These are phyloP conservation scores for Heliconius congener DNA, from an alignment of 1,140 invertebrate genomes.

Conservation along the genomic window DNA sequence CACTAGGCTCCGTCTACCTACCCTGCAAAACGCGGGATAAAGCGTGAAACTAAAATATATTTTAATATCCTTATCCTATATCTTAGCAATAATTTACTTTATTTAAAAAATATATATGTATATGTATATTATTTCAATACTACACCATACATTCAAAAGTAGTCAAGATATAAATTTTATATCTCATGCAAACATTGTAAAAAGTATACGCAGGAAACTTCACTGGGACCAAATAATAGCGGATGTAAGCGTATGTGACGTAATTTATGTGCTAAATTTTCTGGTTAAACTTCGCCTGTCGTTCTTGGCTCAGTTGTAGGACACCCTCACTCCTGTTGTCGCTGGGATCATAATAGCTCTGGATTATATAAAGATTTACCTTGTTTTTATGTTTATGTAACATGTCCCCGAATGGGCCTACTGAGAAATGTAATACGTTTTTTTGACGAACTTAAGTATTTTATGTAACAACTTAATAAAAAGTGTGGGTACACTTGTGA, in stretches of 20 bases:
- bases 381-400: conserved; percentile 17
- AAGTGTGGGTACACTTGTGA: neutral
- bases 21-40: too few relatives aligned
- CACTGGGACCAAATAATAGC: conserved; percentile 70
- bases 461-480: neutral
- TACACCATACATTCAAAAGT: neutral
- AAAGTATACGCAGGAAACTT: conserved; percentile 63
- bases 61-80: too few relatives aligned
- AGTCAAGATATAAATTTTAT: conserved; percentile 56
- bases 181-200: conserved; percentile 61
- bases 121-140: neutral
- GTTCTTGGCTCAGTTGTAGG: conserved; percentile 48
- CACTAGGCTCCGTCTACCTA: too few relatives aligned
- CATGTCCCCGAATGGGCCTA: neutral
- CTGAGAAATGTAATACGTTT: neutral
- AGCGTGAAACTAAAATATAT: too few relatives aligned
- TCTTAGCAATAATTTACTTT: too few relatives aligned
- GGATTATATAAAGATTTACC: conserved; percentile 32
- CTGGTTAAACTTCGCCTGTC: conserved; percentile 62
- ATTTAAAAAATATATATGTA: too few relatives aligned
- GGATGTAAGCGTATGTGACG: conserved; percentile 72
- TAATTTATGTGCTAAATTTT: conserved; percentile 75
- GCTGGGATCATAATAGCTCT: conserved; percentile 26
- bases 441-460: neutral
- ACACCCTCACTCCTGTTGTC: conserved; percentile 29